phyloP scores from a whole-genome alignment of 2,113 vertebrate genomes.

The Mirza zaza region DNA sequence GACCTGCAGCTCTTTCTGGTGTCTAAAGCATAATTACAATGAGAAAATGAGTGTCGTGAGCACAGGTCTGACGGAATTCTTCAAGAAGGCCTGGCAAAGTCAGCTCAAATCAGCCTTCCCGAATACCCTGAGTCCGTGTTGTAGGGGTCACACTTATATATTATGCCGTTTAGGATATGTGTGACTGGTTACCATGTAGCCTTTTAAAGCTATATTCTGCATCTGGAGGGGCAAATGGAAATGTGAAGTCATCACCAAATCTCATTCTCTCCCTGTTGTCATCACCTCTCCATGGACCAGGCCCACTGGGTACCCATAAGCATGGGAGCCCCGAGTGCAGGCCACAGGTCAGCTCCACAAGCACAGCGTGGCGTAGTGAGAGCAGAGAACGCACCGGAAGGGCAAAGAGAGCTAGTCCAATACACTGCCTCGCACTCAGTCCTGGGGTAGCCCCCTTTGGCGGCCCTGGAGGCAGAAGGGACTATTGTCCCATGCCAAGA shows the following conservation, averaged over 20 bases:
- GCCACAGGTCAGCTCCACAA: no score
- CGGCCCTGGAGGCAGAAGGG: background rate
- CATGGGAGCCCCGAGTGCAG: rapidly evolving
- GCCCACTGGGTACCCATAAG: background rate
- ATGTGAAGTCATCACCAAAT: rapidly evolving
- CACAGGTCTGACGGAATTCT: rapidly evolving
- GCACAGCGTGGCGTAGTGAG: background rate
- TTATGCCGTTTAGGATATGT: background rate
- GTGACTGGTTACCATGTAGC: background rate
- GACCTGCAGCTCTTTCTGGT: background rate
- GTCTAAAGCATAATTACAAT: background rate
- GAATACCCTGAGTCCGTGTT: background rate
- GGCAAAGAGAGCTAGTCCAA: background rate
- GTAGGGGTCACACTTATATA: background rate
- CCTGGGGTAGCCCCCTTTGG: rapidly evolving
- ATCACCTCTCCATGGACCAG: background rate
- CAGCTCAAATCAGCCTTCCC: background rate
- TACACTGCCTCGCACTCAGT: background rate
- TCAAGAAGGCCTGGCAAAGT: background rate
- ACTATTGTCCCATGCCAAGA: no score
- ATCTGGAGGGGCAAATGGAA: background rate
- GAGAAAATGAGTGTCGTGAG: background rate
- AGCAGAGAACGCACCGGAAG: background rate
- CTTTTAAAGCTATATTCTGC: background rate
- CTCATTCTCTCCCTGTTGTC: background rate